Percentiles rank a stretch among this genome's conserved stretches.
These are phyloP conservation scores for Spinus pinus DNA, from an alignment of 2,797 vertebrate species.

Conservation along the genomic window DNA sequence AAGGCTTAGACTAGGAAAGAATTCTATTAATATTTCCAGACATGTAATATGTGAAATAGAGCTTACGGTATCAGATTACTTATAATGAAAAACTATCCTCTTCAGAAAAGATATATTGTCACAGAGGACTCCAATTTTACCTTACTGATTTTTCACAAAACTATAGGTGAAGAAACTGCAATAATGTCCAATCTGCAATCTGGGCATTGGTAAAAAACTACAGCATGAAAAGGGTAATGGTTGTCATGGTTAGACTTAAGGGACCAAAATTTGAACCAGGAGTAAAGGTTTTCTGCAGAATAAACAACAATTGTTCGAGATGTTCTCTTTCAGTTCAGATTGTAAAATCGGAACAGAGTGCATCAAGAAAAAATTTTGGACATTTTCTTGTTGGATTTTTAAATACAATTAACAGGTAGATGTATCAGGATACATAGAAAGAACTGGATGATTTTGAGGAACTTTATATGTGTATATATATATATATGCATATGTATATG, in stretches of 20 bases:
- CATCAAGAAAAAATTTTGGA: background rate
- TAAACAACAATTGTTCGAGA: background rate
- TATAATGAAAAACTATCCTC: background rate
- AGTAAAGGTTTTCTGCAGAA: background rate
- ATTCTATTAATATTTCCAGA: background rate
- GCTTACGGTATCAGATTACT: rapidly evolving
- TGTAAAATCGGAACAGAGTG: background rate
- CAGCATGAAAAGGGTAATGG: background rate
- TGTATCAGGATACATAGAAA: background rate
- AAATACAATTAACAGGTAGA: background rate
- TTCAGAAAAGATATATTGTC: background rate
- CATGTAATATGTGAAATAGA: background rate
- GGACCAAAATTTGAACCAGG: background rate
- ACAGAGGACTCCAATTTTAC: background rate
- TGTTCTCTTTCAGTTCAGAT: background rate
- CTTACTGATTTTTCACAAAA: background rate
- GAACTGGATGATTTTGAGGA: background rate
- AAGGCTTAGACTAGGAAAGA: background rate
- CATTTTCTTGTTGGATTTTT: background rate
- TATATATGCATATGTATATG: too few species aligned
- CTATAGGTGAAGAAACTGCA: background rate
- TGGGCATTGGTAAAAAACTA: background rate
- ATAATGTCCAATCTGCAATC: background rate
- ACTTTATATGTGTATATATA: too few species aligned
- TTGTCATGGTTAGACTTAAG: background rate